Evolutionary conservation across 2,113 vertebrate species (phyloP).

Genomic region (Hymenochirus boettgeri): DNA sequence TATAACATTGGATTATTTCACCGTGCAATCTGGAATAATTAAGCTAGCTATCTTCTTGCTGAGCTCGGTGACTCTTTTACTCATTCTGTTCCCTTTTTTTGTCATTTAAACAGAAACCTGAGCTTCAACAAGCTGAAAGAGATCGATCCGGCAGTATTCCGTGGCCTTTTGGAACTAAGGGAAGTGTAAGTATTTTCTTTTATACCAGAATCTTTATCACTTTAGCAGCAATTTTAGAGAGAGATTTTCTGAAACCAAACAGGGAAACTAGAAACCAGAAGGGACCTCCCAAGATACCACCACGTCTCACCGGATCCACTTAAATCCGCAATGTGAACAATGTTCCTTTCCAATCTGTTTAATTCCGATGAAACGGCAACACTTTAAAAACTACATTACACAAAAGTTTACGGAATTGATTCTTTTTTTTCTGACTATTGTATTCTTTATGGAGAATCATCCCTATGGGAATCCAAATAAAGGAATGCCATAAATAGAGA

Average conservation of each 20-base stretch:
- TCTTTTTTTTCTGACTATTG: no score
- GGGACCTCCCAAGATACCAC: slow-evolving; percentile 26
- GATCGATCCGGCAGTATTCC: slow-evolving; percentile 74
- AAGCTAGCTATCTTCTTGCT: slow-evolving; percentile 40
- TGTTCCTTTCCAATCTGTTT: slow-evolving; percentile 1
- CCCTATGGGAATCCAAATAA: no score
- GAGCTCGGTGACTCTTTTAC: slow-evolving; percentile 41
- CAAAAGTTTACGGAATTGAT: no score
- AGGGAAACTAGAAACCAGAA: slow-evolving; percentile 40
- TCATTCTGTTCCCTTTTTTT: slow-evolving; percentile 45
- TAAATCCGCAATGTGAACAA: slow-evolving; percentile 17
- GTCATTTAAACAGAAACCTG: slow-evolving; percentile 77
- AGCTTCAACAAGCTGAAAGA: slow-evolving; percentile 83
- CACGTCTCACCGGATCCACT: slow-evolving; percentile 10
- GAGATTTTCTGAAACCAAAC: slow-evolving; percentile 3
- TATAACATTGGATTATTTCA: slow-evolving; percentile 23
- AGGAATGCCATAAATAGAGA: no score
- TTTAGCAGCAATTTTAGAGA: slow-evolving; percentile 19
- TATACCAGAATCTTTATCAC: slow-evolving; percentile 3
- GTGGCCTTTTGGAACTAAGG: slow-evolving; percentile 73
- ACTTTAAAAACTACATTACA: no score
- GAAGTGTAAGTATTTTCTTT: slow-evolving; percentile 84
- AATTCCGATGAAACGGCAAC: no score
- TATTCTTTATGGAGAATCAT: no score
- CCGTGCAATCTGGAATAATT: slow-evolving; percentile 43